phyloP scores from a whole-genome alignment of 2,113 vertebrate genomes.

The Phainopepla nitens region DNA sequence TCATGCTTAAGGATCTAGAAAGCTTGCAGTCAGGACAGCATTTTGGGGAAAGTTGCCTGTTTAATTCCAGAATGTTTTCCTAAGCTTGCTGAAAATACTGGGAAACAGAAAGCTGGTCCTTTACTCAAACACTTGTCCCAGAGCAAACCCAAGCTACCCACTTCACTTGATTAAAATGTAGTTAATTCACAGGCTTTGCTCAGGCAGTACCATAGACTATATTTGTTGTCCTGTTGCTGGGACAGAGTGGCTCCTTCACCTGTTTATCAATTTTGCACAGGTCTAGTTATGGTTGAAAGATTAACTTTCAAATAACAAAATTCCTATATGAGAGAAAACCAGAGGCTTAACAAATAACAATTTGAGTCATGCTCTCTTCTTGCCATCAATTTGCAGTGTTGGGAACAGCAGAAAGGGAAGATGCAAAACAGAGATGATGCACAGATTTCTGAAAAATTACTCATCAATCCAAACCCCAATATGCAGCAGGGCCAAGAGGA shows the following conservation, averaged over 20 bases:
- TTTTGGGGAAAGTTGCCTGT: background rate
- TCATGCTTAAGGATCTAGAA: background rate
- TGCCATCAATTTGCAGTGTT: background rate
- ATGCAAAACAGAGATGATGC: background rate
- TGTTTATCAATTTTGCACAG: background rate
- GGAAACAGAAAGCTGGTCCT: background rate
- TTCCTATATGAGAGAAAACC: background rate
- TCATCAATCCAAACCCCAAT: background rate
- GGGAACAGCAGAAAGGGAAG: background rate
- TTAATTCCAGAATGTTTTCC: background rate
- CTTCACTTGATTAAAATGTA: background rate
- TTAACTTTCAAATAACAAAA: background rate
- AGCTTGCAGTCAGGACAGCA: background rate
- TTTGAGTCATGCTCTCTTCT: background rate
- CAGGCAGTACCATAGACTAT: background rate
- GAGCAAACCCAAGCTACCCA: background rate
- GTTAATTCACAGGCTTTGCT: background rate
- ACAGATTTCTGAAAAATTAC: background rate
- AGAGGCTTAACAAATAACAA: background rate
- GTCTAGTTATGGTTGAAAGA: background rate
- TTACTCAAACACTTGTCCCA: background rate
- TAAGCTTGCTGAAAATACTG: background rate
- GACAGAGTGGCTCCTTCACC: background rate
- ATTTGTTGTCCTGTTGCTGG: background rate
- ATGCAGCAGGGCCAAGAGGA: background rate